Conservation (phyloP, 2,888 invertebrate species). For the Siphlonurus alternatus region DNA sequence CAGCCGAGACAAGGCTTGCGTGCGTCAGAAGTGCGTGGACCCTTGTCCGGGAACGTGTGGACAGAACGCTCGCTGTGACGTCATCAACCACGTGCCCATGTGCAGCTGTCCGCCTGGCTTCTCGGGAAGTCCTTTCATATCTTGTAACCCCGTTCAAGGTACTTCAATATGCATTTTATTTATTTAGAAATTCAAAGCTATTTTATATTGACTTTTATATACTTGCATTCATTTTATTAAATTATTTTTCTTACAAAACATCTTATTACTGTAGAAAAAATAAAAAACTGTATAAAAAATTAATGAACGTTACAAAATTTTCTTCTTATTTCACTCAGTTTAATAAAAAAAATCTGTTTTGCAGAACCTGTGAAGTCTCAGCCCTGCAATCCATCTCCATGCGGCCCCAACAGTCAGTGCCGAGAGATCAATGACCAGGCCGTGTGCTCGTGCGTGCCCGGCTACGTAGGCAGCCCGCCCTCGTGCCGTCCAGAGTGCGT, state of each 20-base stretch:
- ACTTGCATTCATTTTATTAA: too few species aligned
- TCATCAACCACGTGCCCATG: slow-evolving; percentile 10
- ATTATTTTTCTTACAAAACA: too few species aligned
- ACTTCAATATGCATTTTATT: neutral
- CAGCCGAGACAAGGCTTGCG: slow-evolving; percentile 17
- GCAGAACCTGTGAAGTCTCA: slow-evolving; percentile 26
- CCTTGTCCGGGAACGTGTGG: slow-evolving; percentile 10
- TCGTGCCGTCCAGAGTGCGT: slow-evolving; percentile 45
- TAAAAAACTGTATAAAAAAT: too few species aligned
- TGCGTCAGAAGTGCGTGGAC: slow-evolving; percentile 9
- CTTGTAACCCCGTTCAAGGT: slow-evolving; percentile 30
- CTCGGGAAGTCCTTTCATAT: slow-evolving; percentile 44
- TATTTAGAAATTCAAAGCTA: too few species aligned
- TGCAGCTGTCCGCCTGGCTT: slow-evolving; percentile 8
- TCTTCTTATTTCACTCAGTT: too few species aligned
- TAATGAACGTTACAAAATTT: too few species aligned
- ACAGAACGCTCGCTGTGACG: slow-evolving; percentile 7
- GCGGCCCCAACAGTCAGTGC: slow-evolving; percentile 24
- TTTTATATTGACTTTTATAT: too few species aligned
- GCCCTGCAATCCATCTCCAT: slow-evolving; percentile 45
- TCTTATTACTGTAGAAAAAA: too few species aligned
- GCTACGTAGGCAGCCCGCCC: slow-evolving; percentile 57
- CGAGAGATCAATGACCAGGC: slow-evolving; percentile 36
- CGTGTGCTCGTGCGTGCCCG: slow-evolving; percentile 58
- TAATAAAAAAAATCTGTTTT: too few species aligned